phyloP scores from a whole-genome alignment of 2,888 invertebrate genomes.

The Andrena dorsata region DNA sequence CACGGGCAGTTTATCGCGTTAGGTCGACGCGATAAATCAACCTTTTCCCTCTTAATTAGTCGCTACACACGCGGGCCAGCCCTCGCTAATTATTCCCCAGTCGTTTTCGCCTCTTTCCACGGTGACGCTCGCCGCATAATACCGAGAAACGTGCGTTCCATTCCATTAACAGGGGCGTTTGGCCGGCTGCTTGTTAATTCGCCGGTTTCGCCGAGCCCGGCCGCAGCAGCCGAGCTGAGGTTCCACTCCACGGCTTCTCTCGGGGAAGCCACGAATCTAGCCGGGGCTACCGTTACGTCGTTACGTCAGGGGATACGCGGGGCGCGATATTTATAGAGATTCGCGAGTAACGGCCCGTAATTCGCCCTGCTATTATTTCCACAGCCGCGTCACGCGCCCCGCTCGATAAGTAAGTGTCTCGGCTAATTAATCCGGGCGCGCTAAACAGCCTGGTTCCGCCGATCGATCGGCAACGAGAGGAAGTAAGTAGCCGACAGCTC shows the following conservation, averaged over 20 bases:
- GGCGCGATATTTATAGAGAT: neutral
- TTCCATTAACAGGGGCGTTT: constrained; percentile 3
- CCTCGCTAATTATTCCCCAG: constrained; percentile 56
- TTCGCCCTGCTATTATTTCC: constrained; percentile 14
- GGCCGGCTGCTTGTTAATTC: constrained; percentile 19
- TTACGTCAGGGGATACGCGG: neutral
- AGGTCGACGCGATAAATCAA: constrained; percentile 59
- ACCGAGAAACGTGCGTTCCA: constrained; percentile 39
- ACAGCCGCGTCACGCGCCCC: neutral
- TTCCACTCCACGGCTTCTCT: neutral
- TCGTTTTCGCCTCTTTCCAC: constrained; percentile 1
- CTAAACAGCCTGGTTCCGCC: neutral
- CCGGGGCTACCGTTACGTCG: constrained; percentile 6
- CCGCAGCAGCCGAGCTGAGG: neutral
- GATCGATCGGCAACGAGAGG: neutral
- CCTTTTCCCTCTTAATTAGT: constrained; percentile 63
- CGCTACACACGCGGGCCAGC: constrained; percentile 26
- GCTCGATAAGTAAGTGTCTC: neutral
- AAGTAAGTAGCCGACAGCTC: too few species aligned
- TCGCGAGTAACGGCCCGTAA: neutral
- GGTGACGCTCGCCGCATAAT: constrained; percentile 28
- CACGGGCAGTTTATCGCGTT: constrained; percentile 19
- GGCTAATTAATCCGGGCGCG: neutral
- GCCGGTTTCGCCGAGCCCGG: constrained; percentile 8
- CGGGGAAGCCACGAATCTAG: neutral